Conservation (phyloP, 2,888 invertebrate genomes). For the Ferrisia virgata region DNA sequence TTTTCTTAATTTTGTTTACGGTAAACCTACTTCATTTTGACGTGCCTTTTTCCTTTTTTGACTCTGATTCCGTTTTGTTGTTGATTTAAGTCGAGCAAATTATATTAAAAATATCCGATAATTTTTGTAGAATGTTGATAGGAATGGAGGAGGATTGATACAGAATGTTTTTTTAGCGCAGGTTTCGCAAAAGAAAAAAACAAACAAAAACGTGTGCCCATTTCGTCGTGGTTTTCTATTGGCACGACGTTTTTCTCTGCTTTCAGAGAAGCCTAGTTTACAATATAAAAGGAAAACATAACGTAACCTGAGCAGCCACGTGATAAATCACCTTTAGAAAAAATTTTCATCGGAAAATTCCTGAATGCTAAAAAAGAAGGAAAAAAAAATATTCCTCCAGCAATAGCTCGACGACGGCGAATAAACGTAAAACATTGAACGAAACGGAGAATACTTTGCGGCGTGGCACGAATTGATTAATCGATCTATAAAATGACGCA, state of each 20-base stretch:
- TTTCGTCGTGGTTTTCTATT: no score
- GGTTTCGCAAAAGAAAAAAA: no score
- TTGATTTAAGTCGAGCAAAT: no score
- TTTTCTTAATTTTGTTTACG: no score
- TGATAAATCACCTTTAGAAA: not conserved
- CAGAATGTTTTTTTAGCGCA: no score
- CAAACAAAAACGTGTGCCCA: no score
- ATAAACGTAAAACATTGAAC: not conserved
- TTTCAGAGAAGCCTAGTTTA: not conserved
- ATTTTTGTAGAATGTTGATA: no score
- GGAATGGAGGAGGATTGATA: no score
- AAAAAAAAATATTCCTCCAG: not conserved
- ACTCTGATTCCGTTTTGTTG: no score
- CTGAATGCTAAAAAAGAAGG: not conserved
- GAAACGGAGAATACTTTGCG: not conserved
- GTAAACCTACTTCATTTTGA: no score
- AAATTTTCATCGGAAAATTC: not conserved
- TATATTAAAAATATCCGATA: no score
- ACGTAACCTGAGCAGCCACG: not conserved
- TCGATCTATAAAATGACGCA: conserved; percentile 15
- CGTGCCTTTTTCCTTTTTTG: no score
- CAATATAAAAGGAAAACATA: not conserved
- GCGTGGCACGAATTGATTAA: not conserved
- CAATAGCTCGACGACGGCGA: not conserved
- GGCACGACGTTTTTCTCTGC: not conserved